Evolutionary conservation across 2,797 vertebrate species (phyloP).

Genomic region (Sebastes itinus): DNA sequence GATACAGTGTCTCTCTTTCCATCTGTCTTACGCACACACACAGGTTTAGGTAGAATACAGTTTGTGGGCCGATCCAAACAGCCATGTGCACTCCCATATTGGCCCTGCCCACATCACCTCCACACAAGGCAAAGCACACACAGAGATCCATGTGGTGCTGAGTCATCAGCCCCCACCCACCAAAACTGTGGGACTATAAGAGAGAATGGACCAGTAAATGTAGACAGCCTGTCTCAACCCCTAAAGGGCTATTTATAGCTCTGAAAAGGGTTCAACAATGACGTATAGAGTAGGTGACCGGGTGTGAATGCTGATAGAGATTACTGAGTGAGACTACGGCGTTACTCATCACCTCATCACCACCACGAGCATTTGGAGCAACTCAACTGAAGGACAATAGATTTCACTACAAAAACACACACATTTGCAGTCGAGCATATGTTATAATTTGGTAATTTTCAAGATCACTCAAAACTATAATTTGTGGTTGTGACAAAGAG

Average conservation of each 20-base stretch:
- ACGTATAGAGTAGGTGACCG: neutral
- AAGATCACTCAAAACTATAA: neutral
- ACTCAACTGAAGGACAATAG: neutral
- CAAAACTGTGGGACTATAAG: slow-evolving; percentile 38
- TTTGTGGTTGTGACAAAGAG: neutral
- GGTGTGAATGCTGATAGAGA: slow-evolving; percentile 10
- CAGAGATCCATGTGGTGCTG: slow-evolving; percentile 52
- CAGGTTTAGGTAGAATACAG: neutral
- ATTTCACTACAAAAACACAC: neutral
- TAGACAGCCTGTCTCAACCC: slow-evolving; percentile 7
- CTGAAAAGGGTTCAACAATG: slow-evolving; percentile 14
- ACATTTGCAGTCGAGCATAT: neutral
- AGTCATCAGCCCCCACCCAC: slow-evolving; percentile 65
- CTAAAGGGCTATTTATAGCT: slow-evolving; percentile 54
- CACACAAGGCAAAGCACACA: slow-evolving; percentile 24
- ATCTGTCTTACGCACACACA: neutral
- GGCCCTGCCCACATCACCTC: slow-evolving; percentile 28
- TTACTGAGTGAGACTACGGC: neutral
- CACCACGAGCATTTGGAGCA: neutral
- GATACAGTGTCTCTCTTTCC: neutral
- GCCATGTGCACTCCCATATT: slow-evolving; percentile 9
- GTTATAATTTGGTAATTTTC: neutral
- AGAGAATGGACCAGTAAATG: slow-evolving; percentile 34
- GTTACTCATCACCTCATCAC: slow-evolving; percentile 18
- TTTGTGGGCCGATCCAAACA: slow-evolving; percentile 8